Evolutionary conservation across 2,888 invertebrate species (phyloP).

Genomic region (Rhorus exstirpatorius): DNA sequence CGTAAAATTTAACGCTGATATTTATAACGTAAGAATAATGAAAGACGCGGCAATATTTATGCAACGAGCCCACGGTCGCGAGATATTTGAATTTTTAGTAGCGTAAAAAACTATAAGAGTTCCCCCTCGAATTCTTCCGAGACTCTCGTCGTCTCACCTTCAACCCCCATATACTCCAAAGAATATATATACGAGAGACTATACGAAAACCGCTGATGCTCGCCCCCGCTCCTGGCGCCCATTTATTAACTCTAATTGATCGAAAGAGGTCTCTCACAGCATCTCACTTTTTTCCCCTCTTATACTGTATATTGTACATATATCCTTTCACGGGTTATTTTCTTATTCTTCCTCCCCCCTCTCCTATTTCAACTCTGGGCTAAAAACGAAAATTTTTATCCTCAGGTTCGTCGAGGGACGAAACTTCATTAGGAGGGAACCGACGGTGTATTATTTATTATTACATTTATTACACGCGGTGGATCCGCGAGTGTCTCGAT

Average conservation of each 20-base stretch:
- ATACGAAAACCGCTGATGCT: slow-evolving; percentile 64
- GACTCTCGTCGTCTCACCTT: slow-evolving; percentile 63
- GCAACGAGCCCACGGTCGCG: slow-evolving; percentile 84
- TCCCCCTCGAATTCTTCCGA: slow-evolving; percentile 50
- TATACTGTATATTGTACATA: no score
- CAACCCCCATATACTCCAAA: slow-evolving; percentile 62
- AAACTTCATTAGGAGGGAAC: slow-evolving; percentile 67
- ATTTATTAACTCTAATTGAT: slow-evolving; percentile 85
- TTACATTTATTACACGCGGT: slow-evolving; percentile 68
- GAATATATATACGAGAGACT: slow-evolving; percentile 4
- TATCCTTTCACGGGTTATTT: slow-evolving; percentile 41
- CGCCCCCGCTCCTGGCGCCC: slow-evolving; percentile 68
- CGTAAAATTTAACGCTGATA: no score
- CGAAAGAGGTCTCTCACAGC: slow-evolving; percentile 79
- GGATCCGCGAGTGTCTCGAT: slow-evolving; percentile 37
- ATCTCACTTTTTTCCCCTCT: slow-evolving; percentile 43
- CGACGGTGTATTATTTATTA: slow-evolving; percentile 66
- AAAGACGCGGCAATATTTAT: slow-evolving; percentile 77
- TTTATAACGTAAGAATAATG: no score
- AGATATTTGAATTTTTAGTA: slow-evolving; percentile 86
- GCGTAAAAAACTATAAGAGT: slow-evolving; percentile 81
- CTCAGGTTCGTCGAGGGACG: slow-evolving; percentile 26
- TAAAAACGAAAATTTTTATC: slow-evolving; percentile 66
- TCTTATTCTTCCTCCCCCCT: slow-evolving; percentile 46
- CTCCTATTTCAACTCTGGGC: slow-evolving; percentile 24